Percentiles rank a stretch among this genome's conserved stretches.
These are phyloP conservation scores for Indicator maculatus DNA, from an alignment of 2,113 vertebrate species.

Conservation along the genomic window DNA sequence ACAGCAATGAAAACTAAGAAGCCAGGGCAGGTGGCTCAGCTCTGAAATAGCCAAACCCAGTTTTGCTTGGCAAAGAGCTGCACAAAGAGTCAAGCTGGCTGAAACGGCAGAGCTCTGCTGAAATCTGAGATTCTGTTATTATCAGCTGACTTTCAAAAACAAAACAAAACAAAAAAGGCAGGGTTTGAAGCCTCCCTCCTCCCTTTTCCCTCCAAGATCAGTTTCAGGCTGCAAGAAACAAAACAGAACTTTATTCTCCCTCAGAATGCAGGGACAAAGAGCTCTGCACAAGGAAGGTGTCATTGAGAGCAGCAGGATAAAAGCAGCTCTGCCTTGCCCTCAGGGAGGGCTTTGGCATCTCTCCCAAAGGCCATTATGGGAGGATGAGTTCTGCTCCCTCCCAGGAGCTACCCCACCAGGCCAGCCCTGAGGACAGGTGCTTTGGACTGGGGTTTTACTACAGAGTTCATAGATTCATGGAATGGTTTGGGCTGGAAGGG, in stretches of 20 bases:
- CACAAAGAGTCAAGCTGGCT: neutral
- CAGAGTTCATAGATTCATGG: no score
- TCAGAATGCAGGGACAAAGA: neutral
- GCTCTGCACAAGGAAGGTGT: neutral
- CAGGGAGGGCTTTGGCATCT: neutral
- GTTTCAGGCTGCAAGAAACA: neutral
- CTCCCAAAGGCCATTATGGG: neutral
- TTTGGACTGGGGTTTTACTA: no score
- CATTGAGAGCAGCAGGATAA: neutral
- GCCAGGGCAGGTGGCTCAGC: neutral
- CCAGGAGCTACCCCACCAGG: fast-evolving
- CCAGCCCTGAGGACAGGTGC: neutral
- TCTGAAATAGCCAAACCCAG: neutral
- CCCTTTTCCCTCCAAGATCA: neutral
- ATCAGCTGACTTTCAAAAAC: neutral
- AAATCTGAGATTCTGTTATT: conserved; percentile 7
- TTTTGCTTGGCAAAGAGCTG: neutral
- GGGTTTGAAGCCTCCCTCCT: conserved; percentile 8
- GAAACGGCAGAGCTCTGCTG: neutral
- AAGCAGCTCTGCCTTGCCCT: neutral
- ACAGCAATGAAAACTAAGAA: neutral
- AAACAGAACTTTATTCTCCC: conserved; percentile 5
- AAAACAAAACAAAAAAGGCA: no score
- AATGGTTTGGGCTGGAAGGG: no score
- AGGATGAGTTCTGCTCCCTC: neutral